Base-by-base conservation (phyloP, 2,888 invertebrate species). In the Polylopha cassiicola region DNA sequence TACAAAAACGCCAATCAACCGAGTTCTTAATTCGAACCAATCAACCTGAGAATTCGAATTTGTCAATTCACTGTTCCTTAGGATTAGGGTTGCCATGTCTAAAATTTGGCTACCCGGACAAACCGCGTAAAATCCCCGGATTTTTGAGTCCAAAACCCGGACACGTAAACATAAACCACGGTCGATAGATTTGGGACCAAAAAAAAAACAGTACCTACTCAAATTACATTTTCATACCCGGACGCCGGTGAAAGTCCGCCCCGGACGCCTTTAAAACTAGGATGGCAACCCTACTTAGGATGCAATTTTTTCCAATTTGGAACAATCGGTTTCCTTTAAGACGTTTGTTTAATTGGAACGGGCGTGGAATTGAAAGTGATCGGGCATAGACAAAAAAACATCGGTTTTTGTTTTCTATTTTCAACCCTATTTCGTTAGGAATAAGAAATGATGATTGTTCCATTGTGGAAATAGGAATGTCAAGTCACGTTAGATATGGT, bases 1-100 rank as follows among this genome's bases (percentile, higher is more conserved):
- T 67, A 80, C 73, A 79, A 79, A 78, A 78, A 77, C 67, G n/a
- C 60, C 60, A 68, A 68, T 73, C 65, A 80, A 80, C 80, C 80
- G 75, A 78, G 69, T 72, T 60, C 68, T 76, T 74, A 74, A 65
- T 66, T 67, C 65, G n/a, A n/a, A n/a, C n/a, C n/a, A n/a, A n/a
- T n/a, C 61, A 59, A 68, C 66, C 67, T 65, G 62, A 58, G 66
- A 65, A 65, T 65, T 65, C 54, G 63, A 76, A 77, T 63, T 71
- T 69, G 74, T 61, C 68, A 58, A 67, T 62, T 78, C 75, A 78
- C 60, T 58, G 66, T 72, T 68, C 63, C 68, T 69, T 71, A n/a
- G n/a, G n/a, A n/a, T n/a, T n/a, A n/a, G n/a, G n/a, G n/a, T n/a
- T n/a, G n/a, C n/a, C n/a, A n/a, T n/a, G n/a, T n/a, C n/a, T n/a